Percentiles rank a stretch among this genome's conserved stretches.
Evolutionary conservation across 2,797 vertebrate genomes (phyloP).

Genomic region (Bradypodion pumilum): DNA sequence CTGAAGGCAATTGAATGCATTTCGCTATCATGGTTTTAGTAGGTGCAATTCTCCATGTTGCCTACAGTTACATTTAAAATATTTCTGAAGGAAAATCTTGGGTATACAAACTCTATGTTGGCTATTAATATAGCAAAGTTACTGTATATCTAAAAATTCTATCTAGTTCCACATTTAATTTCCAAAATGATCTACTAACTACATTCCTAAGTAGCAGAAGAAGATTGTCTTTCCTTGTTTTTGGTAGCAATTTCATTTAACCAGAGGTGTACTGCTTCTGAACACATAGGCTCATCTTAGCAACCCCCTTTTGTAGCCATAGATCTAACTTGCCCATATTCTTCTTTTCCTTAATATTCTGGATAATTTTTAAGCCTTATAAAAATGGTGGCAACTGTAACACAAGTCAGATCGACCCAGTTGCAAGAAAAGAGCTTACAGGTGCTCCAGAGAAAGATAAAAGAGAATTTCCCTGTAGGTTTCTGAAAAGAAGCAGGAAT

Average conservation of each 20-base stretch:
- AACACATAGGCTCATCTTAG: not conserved
- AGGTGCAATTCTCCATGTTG: not conserved
- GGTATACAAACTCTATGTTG: not conserved
- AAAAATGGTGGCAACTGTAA: constrained; percentile 6
- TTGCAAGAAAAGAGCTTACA: constrained; percentile 25
- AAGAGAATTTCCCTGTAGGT: constrained; percentile 13
- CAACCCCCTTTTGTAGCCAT: not conserved
- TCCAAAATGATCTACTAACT: not conserved
- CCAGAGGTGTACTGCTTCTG: not conserved
- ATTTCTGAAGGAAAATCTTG: not conserved
- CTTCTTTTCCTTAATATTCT: too few relatives aligned
- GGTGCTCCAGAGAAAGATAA: constrained; percentile 16
- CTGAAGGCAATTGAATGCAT: not conserved
- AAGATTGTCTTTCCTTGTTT: not conserved
- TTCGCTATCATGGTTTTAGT: not conserved
- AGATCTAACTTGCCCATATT: not conserved
- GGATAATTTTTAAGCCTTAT: not conserved
- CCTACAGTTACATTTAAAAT: not conserved
- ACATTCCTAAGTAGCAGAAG: not conserved
- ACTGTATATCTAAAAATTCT: not conserved
- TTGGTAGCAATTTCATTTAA: not conserved
- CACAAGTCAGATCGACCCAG: not conserved
- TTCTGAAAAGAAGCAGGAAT: not conserved
- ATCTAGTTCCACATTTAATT: not conserved
- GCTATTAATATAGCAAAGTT: not conserved